These are phyloP conservation scores for Leptobrachium leishanense DNA, from an alignment of 2,113 vertebrate species.

Conservation along the genomic window DNA sequence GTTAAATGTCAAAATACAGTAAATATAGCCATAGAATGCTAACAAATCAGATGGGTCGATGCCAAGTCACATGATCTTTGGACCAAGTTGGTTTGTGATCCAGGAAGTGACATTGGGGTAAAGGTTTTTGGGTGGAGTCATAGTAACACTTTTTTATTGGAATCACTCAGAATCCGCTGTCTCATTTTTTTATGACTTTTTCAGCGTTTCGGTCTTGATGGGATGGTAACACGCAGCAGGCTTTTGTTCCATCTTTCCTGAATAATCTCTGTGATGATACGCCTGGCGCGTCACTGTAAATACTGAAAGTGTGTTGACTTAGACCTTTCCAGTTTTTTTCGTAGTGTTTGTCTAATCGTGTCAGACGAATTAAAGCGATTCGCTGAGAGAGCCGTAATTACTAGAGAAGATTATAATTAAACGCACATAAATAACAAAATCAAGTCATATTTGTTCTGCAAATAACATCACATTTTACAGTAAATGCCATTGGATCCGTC, in stretches of 20 bases:
- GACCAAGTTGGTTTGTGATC: no score
- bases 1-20: no score
- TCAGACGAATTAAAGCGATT: neutral
- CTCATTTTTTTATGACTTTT: no score
- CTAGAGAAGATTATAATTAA: conserved; percentile 9
- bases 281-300: neutral
- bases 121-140: no score
- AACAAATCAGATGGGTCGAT: no score
- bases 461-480: neutral
- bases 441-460: neutral
- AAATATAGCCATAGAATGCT: no score
- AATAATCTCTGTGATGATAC: neutral
- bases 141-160: no score
- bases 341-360: conserved; percentile 8
- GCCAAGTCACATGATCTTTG: no score
- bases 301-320: neutral
- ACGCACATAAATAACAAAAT: conserved; percentile 4
- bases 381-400: conserved; percentile 12
- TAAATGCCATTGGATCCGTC: conserved; percentile 8
- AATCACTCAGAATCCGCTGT: no score
- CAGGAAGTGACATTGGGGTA: no score
- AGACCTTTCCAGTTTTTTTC: neutral
- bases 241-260: neutral
- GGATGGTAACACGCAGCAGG: neutral
- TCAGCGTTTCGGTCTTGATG: neutral